Evolutionary conservation across 1,140 invertebrate species (phyloP).

Genomic region (Zelostemma sp.): DNA sequence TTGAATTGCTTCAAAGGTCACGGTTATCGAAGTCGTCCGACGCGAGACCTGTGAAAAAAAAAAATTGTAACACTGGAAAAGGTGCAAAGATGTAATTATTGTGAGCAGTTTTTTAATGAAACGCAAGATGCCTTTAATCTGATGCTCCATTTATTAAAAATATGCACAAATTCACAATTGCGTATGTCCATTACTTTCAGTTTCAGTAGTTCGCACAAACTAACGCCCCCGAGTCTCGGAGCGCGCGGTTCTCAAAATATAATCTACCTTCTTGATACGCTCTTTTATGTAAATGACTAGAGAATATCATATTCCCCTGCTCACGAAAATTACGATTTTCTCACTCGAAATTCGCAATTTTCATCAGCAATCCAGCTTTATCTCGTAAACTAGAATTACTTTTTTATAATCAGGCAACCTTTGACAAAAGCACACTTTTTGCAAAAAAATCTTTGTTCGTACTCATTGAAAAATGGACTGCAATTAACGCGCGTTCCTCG

Average conservation of each 20-base stretch:
- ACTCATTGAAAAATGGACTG: no score
- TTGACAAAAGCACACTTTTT: no score
- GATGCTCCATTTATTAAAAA: slow-evolving; percentile 70
- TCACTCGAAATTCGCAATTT: slow-evolving; percentile 45
- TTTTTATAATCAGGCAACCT: no score
- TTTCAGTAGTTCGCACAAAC: slow-evolving; percentile 41
- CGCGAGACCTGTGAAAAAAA: no score
- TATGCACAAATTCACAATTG: slow-evolving; percentile 66
- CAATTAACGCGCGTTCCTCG: no score
- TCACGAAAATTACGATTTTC: slow-evolving; percentile 25
- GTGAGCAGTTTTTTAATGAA: slow-evolving; percentile 4
- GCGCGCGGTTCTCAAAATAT: slow-evolving; percentile 64
- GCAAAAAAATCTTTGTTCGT: no score
- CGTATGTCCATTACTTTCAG: slow-evolving; percentile 65
- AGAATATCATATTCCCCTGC: slow-evolving; percentile 1
- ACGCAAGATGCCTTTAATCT: slow-evolving; percentile 37
- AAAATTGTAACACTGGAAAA: no score
- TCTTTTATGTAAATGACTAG: slow-evolving; percentile 19
- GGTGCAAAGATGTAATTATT: no score
- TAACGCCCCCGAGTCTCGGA: slow-evolving; percentile 51
- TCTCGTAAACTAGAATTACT: background rate
- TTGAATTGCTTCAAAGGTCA: no score
- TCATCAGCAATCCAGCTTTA: slow-evolving; percentile 2
- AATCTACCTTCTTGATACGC: slow-evolving; percentile 52
- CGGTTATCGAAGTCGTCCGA: no score